phyloP scores from a whole-genome alignment of 2,888 invertebrate species.

The Diaperis boleti region DNA sequence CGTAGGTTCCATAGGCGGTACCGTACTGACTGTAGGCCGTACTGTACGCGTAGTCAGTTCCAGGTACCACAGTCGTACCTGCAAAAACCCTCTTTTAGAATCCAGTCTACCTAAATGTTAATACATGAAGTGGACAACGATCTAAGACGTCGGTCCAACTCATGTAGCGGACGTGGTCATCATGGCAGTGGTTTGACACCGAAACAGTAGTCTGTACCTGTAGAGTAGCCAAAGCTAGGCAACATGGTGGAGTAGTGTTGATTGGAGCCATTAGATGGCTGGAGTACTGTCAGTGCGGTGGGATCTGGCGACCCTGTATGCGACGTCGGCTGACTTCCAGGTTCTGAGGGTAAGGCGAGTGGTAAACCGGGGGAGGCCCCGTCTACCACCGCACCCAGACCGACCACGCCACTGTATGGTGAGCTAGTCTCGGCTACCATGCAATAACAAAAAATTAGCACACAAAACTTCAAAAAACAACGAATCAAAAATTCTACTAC shows the following conservation, averaged over 20 bases:
- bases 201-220: conserved; percentile 65
- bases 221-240: conserved; percentile 78
- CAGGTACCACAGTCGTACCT: conserved; percentile 73
- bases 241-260: conserved; percentile 75
- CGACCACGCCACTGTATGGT: conserved; percentile 66
- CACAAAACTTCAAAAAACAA: conserved; percentile 50
- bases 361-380: conserved; percentile 68
- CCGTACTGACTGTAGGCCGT: conserved; percentile 83
- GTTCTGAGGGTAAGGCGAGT: conserved; percentile 65
- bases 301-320: conserved; percentile 69
- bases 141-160: no score
- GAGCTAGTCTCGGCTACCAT: conserved; percentile 65
- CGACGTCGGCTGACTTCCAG: conserved; percentile 65
- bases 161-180: background rate
- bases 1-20: conserved; percentile 76
- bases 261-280: conserved; percentile 70
- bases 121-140: no score
- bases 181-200: background rate
- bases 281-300: conserved; percentile 69
- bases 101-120: background rate
- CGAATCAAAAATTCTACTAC: background rate
- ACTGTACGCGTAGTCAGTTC: conserved; percentile 78
- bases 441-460: conserved; percentile 59
- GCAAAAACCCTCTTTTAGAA: conserved; percentile 64
- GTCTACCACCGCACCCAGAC: conserved; percentile 64